phyloP scores from a whole-genome alignment of 2,797 vertebrate genomes.

The Coregonus sp. region DNA sequence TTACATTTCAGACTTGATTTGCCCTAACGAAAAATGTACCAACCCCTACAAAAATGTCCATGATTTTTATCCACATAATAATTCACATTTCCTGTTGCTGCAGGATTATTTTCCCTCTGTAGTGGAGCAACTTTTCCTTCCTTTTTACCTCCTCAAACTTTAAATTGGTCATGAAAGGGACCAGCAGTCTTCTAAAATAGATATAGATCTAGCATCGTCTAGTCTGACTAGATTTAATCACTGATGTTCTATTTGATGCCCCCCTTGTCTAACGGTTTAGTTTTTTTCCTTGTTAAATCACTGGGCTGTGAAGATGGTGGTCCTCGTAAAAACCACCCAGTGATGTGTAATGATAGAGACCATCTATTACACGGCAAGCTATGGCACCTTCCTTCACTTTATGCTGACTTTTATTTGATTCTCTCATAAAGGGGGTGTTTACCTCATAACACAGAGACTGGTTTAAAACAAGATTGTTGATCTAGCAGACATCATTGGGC shows the following conservation, averaged over 20 bases:
- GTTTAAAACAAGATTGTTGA: background rate
- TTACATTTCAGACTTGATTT: too few relatives aligned
- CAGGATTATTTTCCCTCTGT: too few relatives aligned
- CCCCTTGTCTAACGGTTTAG: constrained; percentile 29
- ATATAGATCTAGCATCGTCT: constrained; percentile 22
- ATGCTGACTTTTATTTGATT: constrained; percentile 12
- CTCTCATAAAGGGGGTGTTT: constrained; percentile 7
- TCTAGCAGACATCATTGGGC: background rate
- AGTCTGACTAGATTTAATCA: constrained; percentile 36
- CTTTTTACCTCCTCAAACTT: constrained; percentile 39
- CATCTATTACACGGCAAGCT: background rate
- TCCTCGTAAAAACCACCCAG: constrained; percentile 29
- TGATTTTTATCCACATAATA: too few relatives aligned
- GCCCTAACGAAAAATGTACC: too few relatives aligned
- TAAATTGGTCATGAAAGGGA: constrained; percentile 50
- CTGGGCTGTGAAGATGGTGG: constrained; percentile 29
- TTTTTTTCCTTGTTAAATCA: constrained; percentile 40
- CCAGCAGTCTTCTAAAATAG: constrained; percentile 15
- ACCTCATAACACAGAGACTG: background rate
- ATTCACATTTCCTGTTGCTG: too few relatives aligned
- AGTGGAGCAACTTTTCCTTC: constrained; percentile 3
- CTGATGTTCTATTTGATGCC: constrained; percentile 36
- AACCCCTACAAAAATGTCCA: too few relatives aligned
- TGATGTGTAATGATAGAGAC: constrained; percentile 10
- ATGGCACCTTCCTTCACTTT: background rate